Conservation (phyloP, 2,888 invertebrate species). For the Caenorhabditis japonica region DNA sequence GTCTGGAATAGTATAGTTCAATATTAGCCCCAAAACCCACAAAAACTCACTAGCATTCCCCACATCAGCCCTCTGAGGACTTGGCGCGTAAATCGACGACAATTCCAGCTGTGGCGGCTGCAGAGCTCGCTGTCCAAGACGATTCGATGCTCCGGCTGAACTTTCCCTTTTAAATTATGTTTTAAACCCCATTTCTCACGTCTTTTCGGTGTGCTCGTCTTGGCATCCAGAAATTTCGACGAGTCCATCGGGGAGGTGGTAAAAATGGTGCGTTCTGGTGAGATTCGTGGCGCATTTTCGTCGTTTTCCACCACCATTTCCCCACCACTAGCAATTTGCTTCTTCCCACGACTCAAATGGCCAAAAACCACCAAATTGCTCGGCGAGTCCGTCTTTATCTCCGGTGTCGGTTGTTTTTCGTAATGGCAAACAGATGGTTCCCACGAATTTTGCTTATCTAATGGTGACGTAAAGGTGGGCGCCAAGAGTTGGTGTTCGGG, state of each 20-base stretch:
- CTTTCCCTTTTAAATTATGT: no score
- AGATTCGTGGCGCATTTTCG: background rate
- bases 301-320: no score
- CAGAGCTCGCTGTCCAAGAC: constrained; percentile 6
- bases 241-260: constrained; percentile 24
- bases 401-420: constrained; percentile 36
- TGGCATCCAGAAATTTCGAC: constrained; percentile 11
- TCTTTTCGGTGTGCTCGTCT: constrained; percentile 43
- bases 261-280: constrained; percentile 20
- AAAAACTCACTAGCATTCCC: background rate
- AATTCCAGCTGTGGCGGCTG: constrained; percentile 9
- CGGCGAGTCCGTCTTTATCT: constrained; percentile 16
- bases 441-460: constrained; percentile 36
- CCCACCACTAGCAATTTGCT: no score
- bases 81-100: constrained; percentile 27
- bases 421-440: constrained; percentile 34
- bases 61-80: constrained; percentile 32
- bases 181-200: constrained; percentile 3
- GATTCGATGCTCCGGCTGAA: constrained; percentile 25
- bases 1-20: no score
- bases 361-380: background rate
- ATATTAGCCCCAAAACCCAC: no score
- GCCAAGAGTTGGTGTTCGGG: constrained; percentile 13
- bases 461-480: constrained; percentile 1
- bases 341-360: no score